Evolutionary conservation across 2,113 vertebrate genomes (phyloP), one percentile per base, ranked within the genome.

Genomic region (Sardina pilchardus): DNA sequence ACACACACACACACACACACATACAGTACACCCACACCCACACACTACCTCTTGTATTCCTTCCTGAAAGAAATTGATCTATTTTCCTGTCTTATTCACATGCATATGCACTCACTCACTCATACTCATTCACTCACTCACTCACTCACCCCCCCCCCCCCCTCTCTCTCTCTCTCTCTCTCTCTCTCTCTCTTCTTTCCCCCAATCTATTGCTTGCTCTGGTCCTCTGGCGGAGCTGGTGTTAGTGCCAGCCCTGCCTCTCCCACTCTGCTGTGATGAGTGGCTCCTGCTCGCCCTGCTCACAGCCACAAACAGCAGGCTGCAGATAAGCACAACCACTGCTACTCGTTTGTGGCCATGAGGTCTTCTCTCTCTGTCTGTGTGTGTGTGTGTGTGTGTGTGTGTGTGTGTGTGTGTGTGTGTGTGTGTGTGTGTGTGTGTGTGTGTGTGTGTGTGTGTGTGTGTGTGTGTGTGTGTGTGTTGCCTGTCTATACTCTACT

Each of bases 111-210:
- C 1, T 34, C 17, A 34, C 26, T 30, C 24, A 67, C 30, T 80
- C 53, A 44, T 71, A 48, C 39, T 56, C 10, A 48, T 17, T 83
- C 36, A 39, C 36, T 48, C 10, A 59, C 43, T 50, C 30, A 71
- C n/a, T 82, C 36, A 21, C 48, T 81, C 48, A 53, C 81, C 86
- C 63, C n/a, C n/a, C 59, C 5, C 24, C n/a, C 56, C n/a, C 56
- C n/a, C 56, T n/a, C 56, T 63, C 56, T 24, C 56, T 24, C 56
- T 24, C 56, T 24, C 56, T 63, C 56, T n/a, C 21, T 63, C 56
- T 63, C 56, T 8, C 56, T 67, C 48, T 17, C 48, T 53, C 48
- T 16, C 17, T 53, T 47, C 45, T 56, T 24, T 56, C 53, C 24
- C 53, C 24, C 53, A 1, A 10, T 19, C 53, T 59, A 10, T 59